phyloP scores from a whole-genome alignment of 2,113 vertebrate genomes.

The Laticauda laticaudata region DNA sequence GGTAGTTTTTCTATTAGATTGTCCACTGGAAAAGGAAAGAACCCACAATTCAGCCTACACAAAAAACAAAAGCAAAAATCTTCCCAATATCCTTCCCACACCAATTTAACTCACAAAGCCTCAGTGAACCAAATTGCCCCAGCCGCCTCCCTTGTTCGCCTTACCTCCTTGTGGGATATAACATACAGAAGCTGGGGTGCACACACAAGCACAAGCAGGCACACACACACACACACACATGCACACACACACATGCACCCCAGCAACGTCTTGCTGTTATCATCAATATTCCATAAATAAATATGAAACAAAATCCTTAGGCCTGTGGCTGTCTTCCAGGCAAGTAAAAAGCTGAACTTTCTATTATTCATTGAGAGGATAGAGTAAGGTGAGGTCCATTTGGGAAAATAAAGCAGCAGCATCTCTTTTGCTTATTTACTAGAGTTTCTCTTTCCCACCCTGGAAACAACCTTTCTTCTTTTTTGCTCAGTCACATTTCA shows the following conservation, averaged over 20 bases:
- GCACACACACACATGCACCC: no score
- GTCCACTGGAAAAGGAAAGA: slow-evolving; percentile 55
- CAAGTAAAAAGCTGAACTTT: slow-evolving; percentile 44
- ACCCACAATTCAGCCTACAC: background rate
- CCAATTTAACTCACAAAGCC: slow-evolving; percentile 85
- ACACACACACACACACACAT: no score
- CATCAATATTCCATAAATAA: slow-evolving; percentile 58
- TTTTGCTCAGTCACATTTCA: slow-evolving; percentile 87
- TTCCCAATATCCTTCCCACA: slow-evolving; percentile 88
- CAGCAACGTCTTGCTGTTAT: background rate
- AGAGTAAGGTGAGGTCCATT: slow-evolving; percentile 50
- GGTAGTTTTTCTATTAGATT: slow-evolving; percentile 75
- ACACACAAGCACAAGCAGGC: no score
- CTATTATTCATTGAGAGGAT: slow-evolving; percentile 51
- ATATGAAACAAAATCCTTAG: slow-evolving; percentile 26
- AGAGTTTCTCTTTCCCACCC: slow-evolving; percentile 67
- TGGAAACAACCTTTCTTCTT: slow-evolving; percentile 41
- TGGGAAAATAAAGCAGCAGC: slow-evolving; percentile 20
- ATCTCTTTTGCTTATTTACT: slow-evolving; percentile 75
- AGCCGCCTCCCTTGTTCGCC: slow-evolving; percentile 40
- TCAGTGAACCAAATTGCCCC: slow-evolving; percentile 53
- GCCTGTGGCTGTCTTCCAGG: background rate
- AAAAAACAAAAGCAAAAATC: background rate
- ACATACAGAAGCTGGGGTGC: background rate
- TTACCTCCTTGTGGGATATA: slow-evolving; percentile 48